phyloP scores from a whole-genome alignment of 2,113 vertebrate species.

The Malurus elegans region DNA sequence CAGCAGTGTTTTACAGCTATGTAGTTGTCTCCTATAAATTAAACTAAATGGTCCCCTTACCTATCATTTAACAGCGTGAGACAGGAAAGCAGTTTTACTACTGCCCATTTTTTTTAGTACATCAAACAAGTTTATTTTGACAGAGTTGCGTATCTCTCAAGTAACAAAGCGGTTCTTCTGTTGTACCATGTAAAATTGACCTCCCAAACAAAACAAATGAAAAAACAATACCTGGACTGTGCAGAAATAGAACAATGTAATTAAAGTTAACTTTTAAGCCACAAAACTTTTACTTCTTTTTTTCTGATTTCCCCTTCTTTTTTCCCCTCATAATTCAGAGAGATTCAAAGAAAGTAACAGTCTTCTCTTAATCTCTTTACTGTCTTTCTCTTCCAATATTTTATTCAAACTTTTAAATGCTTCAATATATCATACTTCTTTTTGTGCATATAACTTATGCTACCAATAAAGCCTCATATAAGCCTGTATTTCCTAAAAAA shows the following conservation, averaged over 20 bases:
- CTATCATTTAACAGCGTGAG: background rate
- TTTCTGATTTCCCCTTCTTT: background rate
- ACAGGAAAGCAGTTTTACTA: background rate
- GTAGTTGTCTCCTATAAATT: background rate
- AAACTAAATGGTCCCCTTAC: background rate
- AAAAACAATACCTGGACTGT: background rate
- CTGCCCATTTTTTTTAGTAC: background rate
- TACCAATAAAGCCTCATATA: background rate
- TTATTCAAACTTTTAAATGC: background rate
- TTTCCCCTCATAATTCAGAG: background rate
- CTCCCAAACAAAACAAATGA: background rate
- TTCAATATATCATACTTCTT: background rate
- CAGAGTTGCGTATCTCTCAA: background rate
- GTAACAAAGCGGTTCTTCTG: background rate
- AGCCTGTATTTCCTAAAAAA: background rate
- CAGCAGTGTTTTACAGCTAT: background rate
- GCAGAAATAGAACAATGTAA: background rate
- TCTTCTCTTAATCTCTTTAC: background rate
- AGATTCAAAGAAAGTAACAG: background rate
- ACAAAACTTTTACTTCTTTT: background rate
- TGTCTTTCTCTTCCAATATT: background rate
- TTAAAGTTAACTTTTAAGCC: background rate
- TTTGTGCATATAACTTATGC: background rate
- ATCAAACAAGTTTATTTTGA: background rate
- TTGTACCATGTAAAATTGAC: background rate